Evolutionary conservation across 2,888 invertebrate genomes (phyloP), one percentile per base, ranked within the genome.

Genomic region (Lydus trimaculatus): DNA sequence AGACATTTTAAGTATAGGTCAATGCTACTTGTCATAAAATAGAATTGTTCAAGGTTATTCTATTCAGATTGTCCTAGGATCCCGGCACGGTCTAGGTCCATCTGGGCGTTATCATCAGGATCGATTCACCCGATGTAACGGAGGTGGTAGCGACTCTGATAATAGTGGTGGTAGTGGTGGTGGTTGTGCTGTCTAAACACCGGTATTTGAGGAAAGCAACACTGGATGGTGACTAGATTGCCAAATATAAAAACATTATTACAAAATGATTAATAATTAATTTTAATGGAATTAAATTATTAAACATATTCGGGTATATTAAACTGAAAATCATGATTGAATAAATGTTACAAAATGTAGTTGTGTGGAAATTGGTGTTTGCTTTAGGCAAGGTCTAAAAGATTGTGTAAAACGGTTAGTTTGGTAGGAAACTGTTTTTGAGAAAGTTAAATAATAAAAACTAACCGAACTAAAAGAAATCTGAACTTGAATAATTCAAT

Each of bases 111-210:
- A 52, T 23, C 8, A 52, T 23, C 48, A 0, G 23, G 48, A 52
- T 52, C 48, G 48, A 52, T 52, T 52, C 48, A 52, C 48, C 48
- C 23, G 48, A 20, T 52, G 48, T n/a, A 52, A 6, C 20, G 48
- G 48, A 3, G 48, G 20, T 7, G 48, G 20, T 23, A 11, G 48
- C 23, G 48, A 8, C 11, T 20, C 2, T 23, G 48, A 0, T 23
- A 11, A 0, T 11, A 23, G 23, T 0, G 9, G 20, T 2, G 48
- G 8, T 33, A 13, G 33, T 9, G 9, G 33, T 33, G 13, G 33
- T 33, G 33, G 33, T 33, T 33, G 33, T n/a, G n/a, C n/a, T n/a
- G n/a, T n/a, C n/a, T n/a, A n/a, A n/a, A n/a, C n/a, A n/a, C n/a
- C n/a, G n/a, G n/a, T n/a, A n/a, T n/a, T n/a, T n/a, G n/a, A n/a